Evolutionary conservation across 2,888 invertebrate species (phyloP).

Genomic region (Aphodius granarius): DNA sequence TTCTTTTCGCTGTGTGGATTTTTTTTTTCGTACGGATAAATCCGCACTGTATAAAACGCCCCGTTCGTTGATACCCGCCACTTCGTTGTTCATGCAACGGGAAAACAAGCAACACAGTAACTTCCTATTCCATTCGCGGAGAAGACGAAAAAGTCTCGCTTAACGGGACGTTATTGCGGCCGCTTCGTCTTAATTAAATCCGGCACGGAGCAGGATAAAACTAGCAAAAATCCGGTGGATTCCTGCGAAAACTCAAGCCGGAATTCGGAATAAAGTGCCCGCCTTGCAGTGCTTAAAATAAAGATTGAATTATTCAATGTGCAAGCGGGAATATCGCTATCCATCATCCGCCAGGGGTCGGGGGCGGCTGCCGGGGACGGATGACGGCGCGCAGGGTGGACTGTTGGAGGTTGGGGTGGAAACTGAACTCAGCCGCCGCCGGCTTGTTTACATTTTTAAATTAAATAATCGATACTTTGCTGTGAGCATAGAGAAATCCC

Average conservation of each 20-base stretch:
- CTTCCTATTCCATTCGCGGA: neutral
- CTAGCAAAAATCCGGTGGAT: neutral
- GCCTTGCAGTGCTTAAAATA: neutral
- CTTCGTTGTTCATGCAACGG: neutral
- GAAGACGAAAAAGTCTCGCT: neutral
- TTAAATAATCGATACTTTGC: neutral
- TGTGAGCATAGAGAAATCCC: neutral
- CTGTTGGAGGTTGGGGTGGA: neutral
- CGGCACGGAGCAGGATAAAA: neutral
- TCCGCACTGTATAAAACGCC: neutral
- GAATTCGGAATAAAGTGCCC: constrained; percentile 7
- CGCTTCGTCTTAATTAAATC: neutral
- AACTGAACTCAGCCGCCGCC: neutral
- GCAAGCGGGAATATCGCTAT: neutral
- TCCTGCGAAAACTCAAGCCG: neutral
- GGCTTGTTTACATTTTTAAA: neutral
- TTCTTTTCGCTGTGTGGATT: no score
- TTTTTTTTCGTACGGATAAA: no score
- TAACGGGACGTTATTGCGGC: neutral
- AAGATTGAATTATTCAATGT: neutral
- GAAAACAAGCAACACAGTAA: neutral
- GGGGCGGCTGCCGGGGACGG: neutral
- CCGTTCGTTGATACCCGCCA: neutral
- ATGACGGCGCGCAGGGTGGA: neutral
- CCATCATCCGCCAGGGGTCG: neutral